A percentile compares a stretch with the other conserved stretches of the same genome.
Evolutionary conservation across 2,888 invertebrate species (phyloP).

Genomic region (Caenorhabditis panamensis): DNA sequence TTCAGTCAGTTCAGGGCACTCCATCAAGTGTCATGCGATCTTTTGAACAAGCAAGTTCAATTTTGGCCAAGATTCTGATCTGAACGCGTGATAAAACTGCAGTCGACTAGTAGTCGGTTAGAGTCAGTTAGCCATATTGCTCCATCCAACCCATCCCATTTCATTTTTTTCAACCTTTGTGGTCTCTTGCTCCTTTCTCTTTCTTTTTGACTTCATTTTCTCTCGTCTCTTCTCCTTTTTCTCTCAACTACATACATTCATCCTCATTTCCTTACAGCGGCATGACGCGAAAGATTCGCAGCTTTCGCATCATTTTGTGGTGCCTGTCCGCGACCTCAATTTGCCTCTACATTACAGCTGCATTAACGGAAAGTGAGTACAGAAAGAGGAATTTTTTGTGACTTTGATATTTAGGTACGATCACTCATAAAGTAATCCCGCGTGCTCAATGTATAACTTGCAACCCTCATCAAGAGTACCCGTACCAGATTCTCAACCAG

Average conservation of each 20-base stretch:
- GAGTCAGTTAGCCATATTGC: too few relatives aligned
- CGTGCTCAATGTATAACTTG: slow-evolving; percentile 47
- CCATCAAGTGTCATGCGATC: too few relatives aligned
- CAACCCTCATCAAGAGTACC: slow-evolving; percentile 40
- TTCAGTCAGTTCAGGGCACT: too few relatives aligned
- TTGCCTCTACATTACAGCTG: slow-evolving; percentile 49
- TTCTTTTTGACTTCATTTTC: not conserved
- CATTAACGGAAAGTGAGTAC: slow-evolving; percentile 38
- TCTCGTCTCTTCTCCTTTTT: too few relatives aligned
- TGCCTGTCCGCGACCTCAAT: slow-evolving; percentile 35
- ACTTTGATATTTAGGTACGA: slow-evolving; percentile 18
- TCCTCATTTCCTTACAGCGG: slow-evolving; percentile 22
- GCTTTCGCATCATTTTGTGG: slow-evolving; percentile 48
- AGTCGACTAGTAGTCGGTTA: too few relatives aligned
- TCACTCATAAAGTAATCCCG: slow-evolving; percentile 40
- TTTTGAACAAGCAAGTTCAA: too few relatives aligned
- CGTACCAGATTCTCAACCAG: slow-evolving; percentile 46
- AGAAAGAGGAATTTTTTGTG: not conserved
- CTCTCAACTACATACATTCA: too few relatives aligned
- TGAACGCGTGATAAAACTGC: too few relatives aligned
- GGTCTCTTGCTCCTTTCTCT: not conserved
- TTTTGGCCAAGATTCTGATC: too few relatives aligned
- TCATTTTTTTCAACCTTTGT: not conserved
- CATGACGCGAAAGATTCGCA: slow-evolving; percentile 42
- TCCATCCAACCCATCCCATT: too few relatives aligned